phyloP scores from a whole-genome alignment of 2,888 invertebrate species.

The Ophioninae sp. region DNA sequence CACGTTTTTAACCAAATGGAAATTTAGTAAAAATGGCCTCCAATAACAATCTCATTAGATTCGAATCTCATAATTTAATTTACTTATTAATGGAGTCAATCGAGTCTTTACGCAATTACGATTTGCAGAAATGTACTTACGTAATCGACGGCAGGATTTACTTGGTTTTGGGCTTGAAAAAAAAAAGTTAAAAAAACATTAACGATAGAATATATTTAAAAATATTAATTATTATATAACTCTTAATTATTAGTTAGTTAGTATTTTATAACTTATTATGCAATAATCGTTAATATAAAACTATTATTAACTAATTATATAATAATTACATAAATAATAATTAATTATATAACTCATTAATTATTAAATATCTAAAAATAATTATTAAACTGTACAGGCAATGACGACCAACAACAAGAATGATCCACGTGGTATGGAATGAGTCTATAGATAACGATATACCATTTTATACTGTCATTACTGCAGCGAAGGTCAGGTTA shows the following conservation, averaged over 20 bases:
- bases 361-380: neutral
- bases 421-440: neutral
- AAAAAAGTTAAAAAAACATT: neutral
- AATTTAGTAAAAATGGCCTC: neutral
- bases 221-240: no score
- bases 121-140: neutral
- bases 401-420: neutral
- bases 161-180: neutral
- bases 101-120: neutral
- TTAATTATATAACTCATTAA: no score
- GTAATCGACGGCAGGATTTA: neutral
- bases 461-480: constrained; percentile 23
- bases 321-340: no score
- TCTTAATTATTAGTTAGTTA: no score
- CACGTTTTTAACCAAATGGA: neutral
- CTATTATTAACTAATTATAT: no score
- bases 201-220: no score
- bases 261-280: no score
- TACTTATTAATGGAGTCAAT: neutral
- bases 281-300: no score
- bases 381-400: neutral
- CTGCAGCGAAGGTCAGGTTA: constrained; percentile 12
- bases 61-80: neutral
- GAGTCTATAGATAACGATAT: constrained; percentile 6
- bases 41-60: neutral